These are phyloP conservation scores for Parasteatoda lunata DNA, from an alignment of 2,888 invertebrate species.

Conservation along the genomic window DNA sequence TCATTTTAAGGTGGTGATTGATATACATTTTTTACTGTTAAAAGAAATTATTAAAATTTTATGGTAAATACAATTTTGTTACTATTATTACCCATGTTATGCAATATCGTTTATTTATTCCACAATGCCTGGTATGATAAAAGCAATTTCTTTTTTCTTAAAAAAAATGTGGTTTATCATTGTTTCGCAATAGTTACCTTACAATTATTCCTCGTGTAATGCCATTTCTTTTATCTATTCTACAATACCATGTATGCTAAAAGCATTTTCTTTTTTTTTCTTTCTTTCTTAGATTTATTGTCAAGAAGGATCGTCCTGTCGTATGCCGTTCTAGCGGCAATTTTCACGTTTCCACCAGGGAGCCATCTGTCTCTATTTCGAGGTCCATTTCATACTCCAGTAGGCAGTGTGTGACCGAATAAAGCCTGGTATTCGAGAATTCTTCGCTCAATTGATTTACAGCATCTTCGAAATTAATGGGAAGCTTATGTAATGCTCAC, in stretches of 20 bases:
- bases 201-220: too few species aligned
- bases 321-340: background rate
- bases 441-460: slow-evolving; percentile 40
- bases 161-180: too few species aligned
- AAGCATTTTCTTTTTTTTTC: background rate
- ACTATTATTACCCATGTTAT: too few species aligned
- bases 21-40: too few species aligned
- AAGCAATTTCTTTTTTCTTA: too few species aligned
- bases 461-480: slow-evolving; percentile 59
- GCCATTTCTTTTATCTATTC: background rate
- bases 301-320: background rate
- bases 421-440: slow-evolving; percentile 11
- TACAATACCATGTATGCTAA: background rate
- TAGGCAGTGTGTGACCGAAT: slow-evolving; percentile 25
- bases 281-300: slow-evolving; percentile 12
- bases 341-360: background rate
- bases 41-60: too few species aligned
- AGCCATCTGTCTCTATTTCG: slow-evolving; percentile 45
- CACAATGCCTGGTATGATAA: too few species aligned
- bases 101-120: too few species aligned
- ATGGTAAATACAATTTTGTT: too few species aligned
- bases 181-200: too few species aligned
- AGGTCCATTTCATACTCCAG: slow-evolving; percentile 45
- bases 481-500: slow-evolving; percentile 45
- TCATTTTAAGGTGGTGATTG: too few species aligned